phyloP scores from a whole-genome alignment of 2,888 invertebrate genomes.

The Eristalis pertinax region DNA sequence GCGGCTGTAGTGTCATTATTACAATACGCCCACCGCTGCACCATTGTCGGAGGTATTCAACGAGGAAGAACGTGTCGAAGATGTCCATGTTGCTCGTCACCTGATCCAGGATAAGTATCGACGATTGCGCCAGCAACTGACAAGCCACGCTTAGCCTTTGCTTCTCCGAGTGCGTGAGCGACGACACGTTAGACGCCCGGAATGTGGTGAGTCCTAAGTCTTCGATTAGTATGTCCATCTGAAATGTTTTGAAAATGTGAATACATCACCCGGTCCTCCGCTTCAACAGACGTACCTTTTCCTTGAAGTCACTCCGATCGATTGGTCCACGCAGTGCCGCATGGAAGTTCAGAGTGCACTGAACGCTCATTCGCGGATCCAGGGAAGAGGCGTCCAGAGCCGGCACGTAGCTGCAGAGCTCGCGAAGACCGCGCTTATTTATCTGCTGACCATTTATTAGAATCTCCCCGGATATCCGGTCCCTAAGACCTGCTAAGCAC shows the following conservation, averaged over 20 bases:
- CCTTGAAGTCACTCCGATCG: conserved; percentile 85
- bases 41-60: conserved; percentile 96
- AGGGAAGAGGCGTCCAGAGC: conserved; percentile 79
- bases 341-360: conserved; percentile 93
- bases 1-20: conserved; percentile 95
- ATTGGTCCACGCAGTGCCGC: conserved; percentile 84
- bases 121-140: conserved; percentile 92
- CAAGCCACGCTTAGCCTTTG: conserved; percentile 94
- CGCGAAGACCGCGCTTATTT: conserved; percentile 86
- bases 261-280: no score
- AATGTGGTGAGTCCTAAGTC: conserved; percentile 95
- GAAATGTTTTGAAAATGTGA: conserved; percentile 75
- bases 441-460: conserved; percentile 93
- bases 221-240: conserved; percentile 94
- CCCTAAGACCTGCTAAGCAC: conserved; percentile 89
- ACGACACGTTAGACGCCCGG: conserved; percentile 91
- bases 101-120: conserved; percentile 93
- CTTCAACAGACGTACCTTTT: conserved; percentile 83
- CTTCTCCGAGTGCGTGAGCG: conserved; percentile 93
- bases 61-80: conserved; percentile 96
- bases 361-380: conserved; percentile 91
- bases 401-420: conserved; percentile 85
- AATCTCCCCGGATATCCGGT: conserved; percentile 88
- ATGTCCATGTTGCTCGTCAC: conserved; percentile 88
- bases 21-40: conserved; percentile 89